phyloP scores from a whole-genome alignment of 2,888 invertebrate genomes.

The Cartodere bifasciata region DNA sequence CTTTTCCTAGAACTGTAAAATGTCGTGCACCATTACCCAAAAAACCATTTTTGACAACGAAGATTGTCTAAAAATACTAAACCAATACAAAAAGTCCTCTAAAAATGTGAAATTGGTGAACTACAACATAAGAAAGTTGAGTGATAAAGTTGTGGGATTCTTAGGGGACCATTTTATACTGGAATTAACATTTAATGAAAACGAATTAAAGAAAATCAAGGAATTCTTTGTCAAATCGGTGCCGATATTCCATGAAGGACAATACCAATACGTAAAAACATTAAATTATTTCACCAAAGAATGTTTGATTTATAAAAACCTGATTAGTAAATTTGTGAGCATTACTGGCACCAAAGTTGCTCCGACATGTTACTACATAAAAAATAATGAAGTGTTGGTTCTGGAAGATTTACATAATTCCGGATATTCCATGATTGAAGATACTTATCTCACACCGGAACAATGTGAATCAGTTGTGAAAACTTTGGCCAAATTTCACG shows the following conservation, averaged over 20 bases:
- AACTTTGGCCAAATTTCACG: conserved; percentile 39
- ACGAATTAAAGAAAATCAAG: conserved; percentile 13
- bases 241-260: conserved; percentile 37
- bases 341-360: conserved; percentile 17
- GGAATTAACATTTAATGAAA: conserved; percentile 16
- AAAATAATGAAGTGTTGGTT: conserved; percentile 31
- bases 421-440: conserved; percentile 20
- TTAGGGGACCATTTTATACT: conserved; percentile 29
- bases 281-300: conserved; percentile 37
- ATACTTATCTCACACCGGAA: conserved; percentile 29
- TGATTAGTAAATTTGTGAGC: conserved; percentile 19
- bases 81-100: conserved; percentile 10
- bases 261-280: conserved; percentile 37
- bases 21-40: no score
- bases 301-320: conserved; percentile 20
- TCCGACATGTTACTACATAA: conserved; percentile 32
- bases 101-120: conserved; percentile 11
- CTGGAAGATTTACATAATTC: conserved; percentile 36
- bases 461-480: conserved; percentile 36
- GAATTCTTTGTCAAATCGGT: conserved; percentile 48
- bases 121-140: conserved; percentile 16
- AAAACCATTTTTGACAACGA: conserved; percentile 14
- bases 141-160: conserved; percentile 21
- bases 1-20: no score
- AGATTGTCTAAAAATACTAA: conserved; percentile 19